Conservation (phyloP, 1,140 invertebrate genomes). For the Linepithema humile region DNA sequence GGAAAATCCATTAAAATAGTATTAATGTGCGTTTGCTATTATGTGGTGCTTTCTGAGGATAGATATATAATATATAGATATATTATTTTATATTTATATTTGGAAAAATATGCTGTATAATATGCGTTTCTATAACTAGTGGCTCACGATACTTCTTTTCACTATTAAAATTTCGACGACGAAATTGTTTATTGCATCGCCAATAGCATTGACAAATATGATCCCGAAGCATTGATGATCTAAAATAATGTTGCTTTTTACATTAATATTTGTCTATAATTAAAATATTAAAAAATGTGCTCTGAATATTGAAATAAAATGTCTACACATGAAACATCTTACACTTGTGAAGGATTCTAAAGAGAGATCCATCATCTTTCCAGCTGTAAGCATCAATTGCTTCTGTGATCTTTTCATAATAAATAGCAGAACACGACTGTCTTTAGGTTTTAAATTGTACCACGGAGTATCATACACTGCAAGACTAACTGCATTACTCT, state of each 20-base stretch:
- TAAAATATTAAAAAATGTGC: no score
- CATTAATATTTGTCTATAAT: no score
- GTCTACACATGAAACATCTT: slow-evolving; percentile 3
- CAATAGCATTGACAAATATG: slow-evolving; percentile 40
- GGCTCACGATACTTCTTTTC: no score
- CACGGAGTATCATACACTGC: slow-evolving; percentile 25
- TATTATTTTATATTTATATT: not conserved
- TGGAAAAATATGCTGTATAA: not conserved
- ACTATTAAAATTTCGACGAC: not conserved
- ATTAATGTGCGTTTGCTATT: not conserved
- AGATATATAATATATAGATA: not conserved
- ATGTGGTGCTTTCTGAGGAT: not conserved
- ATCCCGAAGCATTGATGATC: slow-evolving; percentile 22
- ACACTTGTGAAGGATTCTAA: slow-evolving; percentile 58
- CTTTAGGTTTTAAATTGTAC: slow-evolving; percentile 41
- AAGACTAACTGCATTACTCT: slow-evolving; percentile 39
- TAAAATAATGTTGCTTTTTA: not conserved
- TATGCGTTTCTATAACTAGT: not conserved
- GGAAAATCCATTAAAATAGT: not conserved
- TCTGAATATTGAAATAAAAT: not conserved
- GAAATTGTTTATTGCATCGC: slow-evolving; percentile 24
- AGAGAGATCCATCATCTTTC: slow-evolving; percentile 54
- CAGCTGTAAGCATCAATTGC: slow-evolving; percentile 37
- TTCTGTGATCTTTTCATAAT: slow-evolving; percentile 50
- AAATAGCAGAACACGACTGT: slow-evolving; percentile 31